Conservation (phyloP, 2,113 vertebrate genomes). For the Centrocercus urophasianus region DNA sequence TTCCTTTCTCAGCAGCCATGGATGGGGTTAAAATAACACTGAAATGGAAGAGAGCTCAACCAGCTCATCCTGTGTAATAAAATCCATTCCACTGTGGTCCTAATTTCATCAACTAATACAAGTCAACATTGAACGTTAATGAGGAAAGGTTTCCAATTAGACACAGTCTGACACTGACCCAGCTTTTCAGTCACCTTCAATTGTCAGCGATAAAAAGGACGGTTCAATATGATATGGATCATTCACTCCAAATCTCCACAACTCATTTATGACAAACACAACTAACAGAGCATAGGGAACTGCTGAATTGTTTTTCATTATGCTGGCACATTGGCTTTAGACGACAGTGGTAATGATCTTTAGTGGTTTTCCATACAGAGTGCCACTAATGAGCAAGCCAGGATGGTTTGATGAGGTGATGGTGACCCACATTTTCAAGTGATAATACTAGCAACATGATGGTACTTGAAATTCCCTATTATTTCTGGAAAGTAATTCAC, state of each 20-base stretch:
- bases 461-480: constrained; percentile 62
- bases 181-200: constrained; percentile 86
- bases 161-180: constrained; percentile 77
- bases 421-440: constrained; percentile 55
- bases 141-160: constrained; percentile 84
- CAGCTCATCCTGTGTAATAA: constrained; percentile 73
- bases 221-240: constrained; percentile 88
- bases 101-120: constrained; percentile 82
- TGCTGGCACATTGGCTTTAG: constrained; percentile 79
- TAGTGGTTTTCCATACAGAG: constrained; percentile 80
- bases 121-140: constrained; percentile 79
- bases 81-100: constrained; percentile 74
- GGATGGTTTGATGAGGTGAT: constrained; percentile 53
- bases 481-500: constrained; percentile 60
- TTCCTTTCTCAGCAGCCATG: constrained; percentile 41
- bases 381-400: constrained; percentile 79
- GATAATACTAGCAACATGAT: constrained; percentile 54
- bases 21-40: constrained; percentile 70
- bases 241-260: constrained; percentile 84
- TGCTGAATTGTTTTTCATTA: constrained; percentile 89
- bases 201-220: constrained; percentile 85
- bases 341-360: constrained; percentile 87
- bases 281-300: constrained; percentile 86
- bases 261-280: constrained; percentile 91
- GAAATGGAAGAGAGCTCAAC: constrained; percentile 71